Evolutionary conservation across 2,888 invertebrate species (phyloP).

Genomic region (Noctua pronuba): DNA sequence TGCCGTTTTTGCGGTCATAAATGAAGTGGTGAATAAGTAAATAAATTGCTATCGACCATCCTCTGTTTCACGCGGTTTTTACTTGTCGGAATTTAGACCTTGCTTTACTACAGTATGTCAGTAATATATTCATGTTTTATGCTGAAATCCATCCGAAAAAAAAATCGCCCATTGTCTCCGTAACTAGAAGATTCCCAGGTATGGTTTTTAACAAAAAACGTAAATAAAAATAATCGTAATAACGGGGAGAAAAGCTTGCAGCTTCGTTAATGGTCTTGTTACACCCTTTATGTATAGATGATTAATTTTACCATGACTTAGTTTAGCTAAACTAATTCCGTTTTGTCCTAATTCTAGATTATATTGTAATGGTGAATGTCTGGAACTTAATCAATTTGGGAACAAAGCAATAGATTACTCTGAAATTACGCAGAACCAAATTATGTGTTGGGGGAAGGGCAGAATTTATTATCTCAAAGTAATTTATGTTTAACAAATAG

Average conservation of each 20-base stretch:
- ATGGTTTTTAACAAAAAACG: too few relatives aligned
- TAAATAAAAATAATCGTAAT: too few relatives aligned
- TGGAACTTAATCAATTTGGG: conserved; percentile 38
- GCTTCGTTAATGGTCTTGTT: too few relatives aligned
- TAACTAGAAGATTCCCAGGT: too few relatives aligned
- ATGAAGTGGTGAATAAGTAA: not conserved
- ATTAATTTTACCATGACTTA: conserved; percentile 37
- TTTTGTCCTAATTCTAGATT: conserved; percentile 32
- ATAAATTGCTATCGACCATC: not conserved
- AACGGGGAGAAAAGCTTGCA: too few relatives aligned
- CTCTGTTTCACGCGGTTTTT: not conserved
- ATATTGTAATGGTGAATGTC: conserved; percentile 15
- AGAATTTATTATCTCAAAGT: conserved; percentile 31
- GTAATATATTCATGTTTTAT: not conserved
- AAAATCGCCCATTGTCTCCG: too few relatives aligned
- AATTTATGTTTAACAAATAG: conserved; percentile 33
- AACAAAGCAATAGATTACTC: conserved; percentile 47
- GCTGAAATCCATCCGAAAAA: not conserved
- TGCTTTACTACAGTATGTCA: not conserved
- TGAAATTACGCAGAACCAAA: conserved; percentile 46
- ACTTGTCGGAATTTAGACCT: not conserved
- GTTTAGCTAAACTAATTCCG: conserved; percentile 35
- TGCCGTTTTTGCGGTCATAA: not conserved
- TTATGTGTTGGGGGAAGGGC: conserved; percentile 28
- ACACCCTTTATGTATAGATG: not conserved